A percentile compares a stretch with the other conserved stretches of the same genome.
Evolutionary conservation across 2,797 vertebrate genomes (phyloP).

Genomic region (Lithobates pipiens): DNA sequence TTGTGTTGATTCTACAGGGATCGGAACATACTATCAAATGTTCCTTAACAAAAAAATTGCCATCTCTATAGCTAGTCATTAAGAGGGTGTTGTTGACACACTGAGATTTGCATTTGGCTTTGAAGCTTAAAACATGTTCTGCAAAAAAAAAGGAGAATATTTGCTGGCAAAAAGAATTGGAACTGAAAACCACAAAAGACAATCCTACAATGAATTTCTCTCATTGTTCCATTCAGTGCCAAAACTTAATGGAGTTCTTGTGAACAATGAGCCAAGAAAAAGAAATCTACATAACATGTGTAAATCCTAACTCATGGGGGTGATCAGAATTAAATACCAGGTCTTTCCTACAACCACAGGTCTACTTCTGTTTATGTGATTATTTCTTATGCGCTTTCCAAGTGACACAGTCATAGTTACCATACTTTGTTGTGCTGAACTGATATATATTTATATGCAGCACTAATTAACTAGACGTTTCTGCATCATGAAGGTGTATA

Average conservation of each 20-base stretch:
- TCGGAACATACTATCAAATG: not conserved
- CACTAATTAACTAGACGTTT: too few relatives aligned
- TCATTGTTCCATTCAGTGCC: constrained; percentile 16
- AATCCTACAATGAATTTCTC: constrained; percentile 37
- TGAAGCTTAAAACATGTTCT: not conserved
- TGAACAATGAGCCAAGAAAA: not conserved
- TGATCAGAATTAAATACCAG: constrained; percentile 1
- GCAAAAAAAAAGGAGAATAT: not conserved
- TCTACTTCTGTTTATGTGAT: not conserved
- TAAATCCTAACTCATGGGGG: constrained; percentile 7
- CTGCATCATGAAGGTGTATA: too few relatives aligned
- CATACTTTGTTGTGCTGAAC: too few relatives aligned
- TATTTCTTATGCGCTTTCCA: too few relatives aligned
- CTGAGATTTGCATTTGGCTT: constrained; percentile 19
- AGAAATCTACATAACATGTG: constrained; percentile 11
- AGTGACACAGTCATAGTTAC: too few relatives aligned
- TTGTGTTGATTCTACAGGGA: not conserved
- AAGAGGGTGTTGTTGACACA: constrained; percentile 34
- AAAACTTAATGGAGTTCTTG: constrained; percentile 38
- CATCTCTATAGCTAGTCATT: not conserved
- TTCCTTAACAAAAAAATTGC: constrained; percentile 20
- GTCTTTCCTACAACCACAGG: not conserved
- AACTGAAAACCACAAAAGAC: constrained; percentile 44
- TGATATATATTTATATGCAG: too few relatives aligned
- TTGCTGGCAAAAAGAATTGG: constrained; percentile 3